These are phyloP conservation scores for Ricordea florida DNA, from an alignment of 92 coral and sea anemone genomes.

Conservation along the genomic window DNA sequence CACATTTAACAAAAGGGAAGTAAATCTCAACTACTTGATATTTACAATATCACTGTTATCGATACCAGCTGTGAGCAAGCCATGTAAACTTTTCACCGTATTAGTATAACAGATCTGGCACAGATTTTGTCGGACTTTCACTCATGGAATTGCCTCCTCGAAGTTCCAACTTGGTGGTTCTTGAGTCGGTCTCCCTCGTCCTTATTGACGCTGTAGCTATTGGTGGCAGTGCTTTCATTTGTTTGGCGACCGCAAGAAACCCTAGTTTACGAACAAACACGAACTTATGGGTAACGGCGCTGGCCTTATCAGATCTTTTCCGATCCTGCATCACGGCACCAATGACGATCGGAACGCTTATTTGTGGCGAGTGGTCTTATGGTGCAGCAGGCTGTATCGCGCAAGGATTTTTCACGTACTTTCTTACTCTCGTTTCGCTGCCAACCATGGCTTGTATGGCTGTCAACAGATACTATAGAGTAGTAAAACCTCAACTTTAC, in stretches of 20 bases:
- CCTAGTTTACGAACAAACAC: conserved; percentile 20
- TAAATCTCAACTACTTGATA: no score
- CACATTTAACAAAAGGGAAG: no score
- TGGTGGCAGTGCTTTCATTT: conserved; percentile 12
- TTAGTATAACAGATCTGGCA: no score
- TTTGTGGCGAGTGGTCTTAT: conserved; percentile 36
- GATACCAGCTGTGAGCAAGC: no score
- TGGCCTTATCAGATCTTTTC: conserved; percentile 7
- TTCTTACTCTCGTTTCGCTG: conserved; percentile 37
- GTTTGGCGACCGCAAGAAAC: conserved; percentile 16
- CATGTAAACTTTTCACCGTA: no score
- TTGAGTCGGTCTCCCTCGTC: conserved; percentile 2
- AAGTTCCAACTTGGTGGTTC: background rate
- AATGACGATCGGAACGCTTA: background rate
- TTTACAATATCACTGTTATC: no score
- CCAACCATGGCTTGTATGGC: conserved; percentile 40
- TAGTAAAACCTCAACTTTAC: conserved; percentile 56
- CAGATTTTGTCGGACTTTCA: background rate
- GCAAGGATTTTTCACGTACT: conserved; percentile 49
- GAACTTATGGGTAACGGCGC: conserved; percentile 27
- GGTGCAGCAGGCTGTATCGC: conserved; percentile 26
- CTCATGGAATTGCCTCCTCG: conserved; percentile 18
- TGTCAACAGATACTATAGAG: conserved; percentile 49
- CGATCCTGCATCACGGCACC: conserved; percentile 19
- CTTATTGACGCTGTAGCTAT: conserved; percentile 9